Conservation (phyloP, 2,113 vertebrate species). For the Haemorhous mexicanus region DNA sequence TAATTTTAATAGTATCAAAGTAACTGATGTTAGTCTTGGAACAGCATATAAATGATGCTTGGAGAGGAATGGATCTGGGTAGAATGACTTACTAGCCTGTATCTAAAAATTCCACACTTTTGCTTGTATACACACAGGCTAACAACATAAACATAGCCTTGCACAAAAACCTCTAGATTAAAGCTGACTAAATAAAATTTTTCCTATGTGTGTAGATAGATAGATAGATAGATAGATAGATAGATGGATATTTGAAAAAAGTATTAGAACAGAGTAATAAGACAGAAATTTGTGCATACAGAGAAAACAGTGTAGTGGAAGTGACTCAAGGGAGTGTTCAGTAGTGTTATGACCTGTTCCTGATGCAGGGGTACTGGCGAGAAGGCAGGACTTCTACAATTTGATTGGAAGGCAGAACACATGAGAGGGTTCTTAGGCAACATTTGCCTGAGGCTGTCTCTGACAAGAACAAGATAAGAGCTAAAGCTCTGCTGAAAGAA, state of each 20-base stretch:
- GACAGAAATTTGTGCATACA: not conserved
- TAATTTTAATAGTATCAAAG: not conserved
- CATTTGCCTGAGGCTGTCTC: not conserved
- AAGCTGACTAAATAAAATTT: not conserved
- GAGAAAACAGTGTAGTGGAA: not conserved
- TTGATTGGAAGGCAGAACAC: not conserved
- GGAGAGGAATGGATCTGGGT: not conserved
- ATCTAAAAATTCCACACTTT: not conserved
- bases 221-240: no score
- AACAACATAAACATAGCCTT: not conserved
- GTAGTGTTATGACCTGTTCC: not conserved
- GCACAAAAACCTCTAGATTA: not conserved
- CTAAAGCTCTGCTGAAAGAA: not conserved
- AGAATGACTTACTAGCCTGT: not conserved
- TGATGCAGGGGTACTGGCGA: accelerated
- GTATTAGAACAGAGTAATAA: not conserved
- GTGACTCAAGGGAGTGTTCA: not conserved
- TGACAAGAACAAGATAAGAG: not conserved
- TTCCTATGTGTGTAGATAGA: no score
- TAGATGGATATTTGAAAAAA: no score
- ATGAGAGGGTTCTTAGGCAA: not conserved
- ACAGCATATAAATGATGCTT: not conserved
- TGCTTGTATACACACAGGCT: not conserved
- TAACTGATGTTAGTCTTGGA: not conserved
- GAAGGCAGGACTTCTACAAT: not conserved